Base-by-base conservation (phyloP, 2,888 invertebrate species). In the Hymenopus coronatus region DNA sequence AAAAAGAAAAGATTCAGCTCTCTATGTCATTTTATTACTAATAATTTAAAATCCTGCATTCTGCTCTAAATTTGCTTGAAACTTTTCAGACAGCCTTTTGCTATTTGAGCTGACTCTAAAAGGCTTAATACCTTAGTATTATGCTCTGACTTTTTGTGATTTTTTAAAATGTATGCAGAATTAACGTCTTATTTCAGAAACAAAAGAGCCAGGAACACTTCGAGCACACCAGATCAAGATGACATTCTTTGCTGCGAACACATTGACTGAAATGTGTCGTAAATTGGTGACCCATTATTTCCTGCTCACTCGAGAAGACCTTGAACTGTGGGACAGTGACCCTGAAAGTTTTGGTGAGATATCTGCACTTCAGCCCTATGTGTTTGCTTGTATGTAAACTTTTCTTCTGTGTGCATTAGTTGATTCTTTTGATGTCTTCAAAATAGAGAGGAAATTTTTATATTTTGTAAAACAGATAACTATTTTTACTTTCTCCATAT, bases 231-330 rank as follows among this genome's bases (percentile, higher is more conserved):
- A 96, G 92, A 94, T 96, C n/a, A 97, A 97, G 92, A 94, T 95
- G 91, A 95, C 95, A 88, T 98, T 98, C 92, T 96, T 99, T 91
- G 96, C 96, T 25, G 94, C 95, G 14, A 95, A 96, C 91, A 96
- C 96, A 0, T 94, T 98, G 70, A 95, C 95, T 88, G 97, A 97
- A 93, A 97, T 99, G 93, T 97, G 97, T 92, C 95, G 96, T 28
- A 97, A 97, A 91, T 95, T 99, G 6, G 96, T 99, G 12, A 96
- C 97, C 0, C 97, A 97, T 91, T 98, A 98, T 93, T 98, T 99
- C 92, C 94, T 97, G 85, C 94, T 99, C 70, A 97, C 97, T 2
- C 95, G 96, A 89, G 96, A 97, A 84, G 98, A 99, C 93, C 94
- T 99, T 88, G 96, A 97, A 87, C 94, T 96, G 89, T 99, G 98